These are phyloP conservation scores for Ophioninae sp. DNA, from an alignment of 2,888 invertebrate species.

Conservation along the genomic window DNA sequence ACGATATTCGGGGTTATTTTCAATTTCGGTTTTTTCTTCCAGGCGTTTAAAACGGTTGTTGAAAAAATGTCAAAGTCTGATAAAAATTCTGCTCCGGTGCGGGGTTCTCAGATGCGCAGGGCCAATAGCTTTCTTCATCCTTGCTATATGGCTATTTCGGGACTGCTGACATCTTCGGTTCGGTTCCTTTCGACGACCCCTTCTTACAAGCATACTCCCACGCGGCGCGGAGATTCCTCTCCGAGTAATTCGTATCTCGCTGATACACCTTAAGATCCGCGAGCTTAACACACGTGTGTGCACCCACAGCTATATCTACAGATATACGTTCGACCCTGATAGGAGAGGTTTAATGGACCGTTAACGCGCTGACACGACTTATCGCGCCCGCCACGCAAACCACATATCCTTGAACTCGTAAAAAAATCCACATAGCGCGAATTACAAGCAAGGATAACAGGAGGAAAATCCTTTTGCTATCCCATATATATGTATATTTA, in stretches of 20 bases:
- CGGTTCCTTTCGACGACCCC: neutral
- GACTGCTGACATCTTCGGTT: no score
- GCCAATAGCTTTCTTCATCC: no score
- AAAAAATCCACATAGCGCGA: slow-evolving; percentile 66
- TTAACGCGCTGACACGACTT: slow-evolving; percentile 68
- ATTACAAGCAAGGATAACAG: slow-evolving; percentile 71
- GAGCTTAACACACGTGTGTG: neutral
- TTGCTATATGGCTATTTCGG: no score
- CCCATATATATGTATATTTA: slow-evolving; percentile 15
- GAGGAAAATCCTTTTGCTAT: slow-evolving; percentile 42
- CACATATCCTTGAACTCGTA: slow-evolving; percentile 67
- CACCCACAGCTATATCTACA: slow-evolving; percentile 7
- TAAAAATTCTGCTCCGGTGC: no score
- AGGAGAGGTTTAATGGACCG: slow-evolving; percentile 68
- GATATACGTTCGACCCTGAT: slow-evolving; percentile 9
- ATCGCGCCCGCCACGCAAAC: slow-evolving; percentile 60
- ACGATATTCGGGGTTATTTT: no score
- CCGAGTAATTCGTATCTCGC: slow-evolving; percentile 27
- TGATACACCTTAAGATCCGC: slow-evolving; percentile 20
- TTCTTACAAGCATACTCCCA: slow-evolving; percentile 20
- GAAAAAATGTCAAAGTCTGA: no score
- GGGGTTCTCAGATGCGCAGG: no score
- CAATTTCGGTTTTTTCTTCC: no score
- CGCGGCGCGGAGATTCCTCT: slow-evolving; percentile 28
- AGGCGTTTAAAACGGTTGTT: no score